Base-by-base conservation (phyloP, 1,140 invertebrate genomes). In the Neodiprion virginianus region DNA sequence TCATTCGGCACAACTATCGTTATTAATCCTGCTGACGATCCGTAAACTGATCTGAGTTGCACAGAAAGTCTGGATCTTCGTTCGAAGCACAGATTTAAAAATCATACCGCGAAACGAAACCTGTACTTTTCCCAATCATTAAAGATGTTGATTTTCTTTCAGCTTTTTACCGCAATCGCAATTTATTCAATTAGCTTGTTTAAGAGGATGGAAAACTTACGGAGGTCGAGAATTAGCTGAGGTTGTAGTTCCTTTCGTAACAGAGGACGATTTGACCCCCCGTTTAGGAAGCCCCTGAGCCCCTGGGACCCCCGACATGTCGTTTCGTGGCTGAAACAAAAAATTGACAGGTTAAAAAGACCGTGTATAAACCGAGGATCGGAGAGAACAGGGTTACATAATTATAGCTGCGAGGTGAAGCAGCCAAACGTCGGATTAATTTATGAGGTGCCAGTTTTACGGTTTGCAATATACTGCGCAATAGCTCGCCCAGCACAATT, bases 301-400 rank as follows among this genome's bases (percentile, higher is more conserved):
- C 73, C 76, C 78, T 75, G 80, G 78, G 71, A 74, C 79, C 77
- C 75, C 75, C 74, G 78, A 79, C 80, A 80, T 81, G 71, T 77
- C 78, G 80, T 76, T 77, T 61, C 53, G 53, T 61, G 28, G 28
- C 28, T 40, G 28, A 40, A 40, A 40, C 28, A 40, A 40, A 40
- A 40, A 40, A 40, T 40, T 40, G 28, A 40, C 28, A 40, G 28
- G 28, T 40, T 40, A 40, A 40, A 40, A 40, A 40, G 28, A 40
- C 2, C 28, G 1, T 40, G 28, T 40, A 5, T 5, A 40, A 40
- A 40, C 2, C 28, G 28, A 40, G 28, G 28, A 40, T 40, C 2
- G 17, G 17, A 21, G 28, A 40, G 28, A 40, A 40, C 28, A 40
- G 28, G 28, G 28, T 40, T 40, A 40, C 28, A 40, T 40, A 40